A percentile compares a stretch with the other conserved stretches of the same genome.
These are phyloP conservation scores for Marcusenius ussheri DNA, from an alignment of 2,113 vertebrate species.

Conservation along the genomic window DNA sequence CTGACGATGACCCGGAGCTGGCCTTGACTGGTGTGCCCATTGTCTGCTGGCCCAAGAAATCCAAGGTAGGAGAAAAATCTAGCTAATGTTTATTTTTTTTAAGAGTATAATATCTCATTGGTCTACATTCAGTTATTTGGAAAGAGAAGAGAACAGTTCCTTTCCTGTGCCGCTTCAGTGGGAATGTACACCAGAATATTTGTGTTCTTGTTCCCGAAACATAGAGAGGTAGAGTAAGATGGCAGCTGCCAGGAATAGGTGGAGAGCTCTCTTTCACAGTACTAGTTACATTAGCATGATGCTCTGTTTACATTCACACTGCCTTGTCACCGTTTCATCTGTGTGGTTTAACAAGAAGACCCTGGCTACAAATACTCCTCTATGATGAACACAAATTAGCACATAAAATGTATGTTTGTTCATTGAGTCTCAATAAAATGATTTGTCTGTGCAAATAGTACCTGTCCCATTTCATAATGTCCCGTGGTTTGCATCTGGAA, in stretches of 20 bases:
- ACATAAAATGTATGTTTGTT: not conserved
- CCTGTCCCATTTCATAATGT: not conserved
- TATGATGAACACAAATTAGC: not conserved
- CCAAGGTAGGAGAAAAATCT: constrained; percentile 67
- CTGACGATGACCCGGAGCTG: constrained; percentile 79
- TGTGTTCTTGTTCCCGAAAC: not conserved
- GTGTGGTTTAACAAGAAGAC: not conserved
- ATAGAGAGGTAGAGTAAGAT: not conserved
- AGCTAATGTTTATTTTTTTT: not conserved
- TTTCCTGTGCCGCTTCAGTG: not conserved
- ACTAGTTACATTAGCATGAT: not conserved
- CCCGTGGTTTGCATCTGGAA: not conserved
- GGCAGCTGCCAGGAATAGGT: not conserved
- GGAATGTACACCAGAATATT: not conserved
- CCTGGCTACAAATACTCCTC: not conserved
- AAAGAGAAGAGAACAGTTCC: not conserved
- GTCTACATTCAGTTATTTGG: not conserved
- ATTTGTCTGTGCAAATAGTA: not conserved
- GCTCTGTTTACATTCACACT: not conserved
- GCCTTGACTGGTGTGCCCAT: constrained; percentile 85
- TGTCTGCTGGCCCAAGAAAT: constrained; percentile 85
- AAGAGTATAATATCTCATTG: not conserved
- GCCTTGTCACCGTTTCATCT: not conserved
- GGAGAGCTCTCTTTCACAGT: not conserved
- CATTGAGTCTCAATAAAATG: not conserved